Base-by-base conservation (phyloP, 2,888 invertebrate species). In the Piscicola geometra region DNA sequence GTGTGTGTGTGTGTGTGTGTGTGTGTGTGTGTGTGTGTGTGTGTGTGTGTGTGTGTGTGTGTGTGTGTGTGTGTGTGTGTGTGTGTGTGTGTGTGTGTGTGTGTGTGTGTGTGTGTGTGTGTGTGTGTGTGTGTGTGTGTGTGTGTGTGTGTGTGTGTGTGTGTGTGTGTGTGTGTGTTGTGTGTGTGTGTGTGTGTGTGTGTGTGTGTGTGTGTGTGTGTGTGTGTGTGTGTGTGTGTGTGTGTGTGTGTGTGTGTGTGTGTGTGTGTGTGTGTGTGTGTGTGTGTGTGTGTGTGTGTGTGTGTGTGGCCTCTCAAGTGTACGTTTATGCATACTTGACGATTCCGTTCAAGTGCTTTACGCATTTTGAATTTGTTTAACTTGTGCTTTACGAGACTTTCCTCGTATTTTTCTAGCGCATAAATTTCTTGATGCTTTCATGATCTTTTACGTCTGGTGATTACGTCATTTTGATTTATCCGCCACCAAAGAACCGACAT, bases 271-370 rank as follows among this genome's bases (percentile, higher is more conserved):
- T 67, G 32, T 67, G 67, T 33, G 67, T 67, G 67, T 67, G 35
- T 35, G 35, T 67, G 67, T 67, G 67, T 67, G 67, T 67, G 67
- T 67, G 35, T 67, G 35, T 67, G 67, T 67, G 67, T 67, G 67
- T 67, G 67, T 67, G 35, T 67, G 67, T 67, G 67, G n/a, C n/a
- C n/a, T n/a, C n/a, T n/a, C n/a, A n/a, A n/a, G n/a, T n/a, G n/a
- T n/a, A n/a, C n/a, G n/a, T n/a, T n/a, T n/a, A n/a, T n/a, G n/a
- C n/a, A n/a, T n/a, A n/a, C n/a, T n/a, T n/a, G n/a, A n/a, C n/a
- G n/a, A n/a, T n/a, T n/a, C n/a, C n/a, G n/a, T n/a, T n/a, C n/a
- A n/a, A n/a, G n/a, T n/a, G n/a, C n/a, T n/a, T n/a, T n/a, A n/a
- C n/a, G n/a, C n/a, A n/a, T n/a, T n/a, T n/a, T n/a, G n/a, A n/a